Evolutionary conservation across 1,140 invertebrate species (phyloP), one percentile per base, ranked within the genome.

Genomic region (Bombus superbus): DNA sequence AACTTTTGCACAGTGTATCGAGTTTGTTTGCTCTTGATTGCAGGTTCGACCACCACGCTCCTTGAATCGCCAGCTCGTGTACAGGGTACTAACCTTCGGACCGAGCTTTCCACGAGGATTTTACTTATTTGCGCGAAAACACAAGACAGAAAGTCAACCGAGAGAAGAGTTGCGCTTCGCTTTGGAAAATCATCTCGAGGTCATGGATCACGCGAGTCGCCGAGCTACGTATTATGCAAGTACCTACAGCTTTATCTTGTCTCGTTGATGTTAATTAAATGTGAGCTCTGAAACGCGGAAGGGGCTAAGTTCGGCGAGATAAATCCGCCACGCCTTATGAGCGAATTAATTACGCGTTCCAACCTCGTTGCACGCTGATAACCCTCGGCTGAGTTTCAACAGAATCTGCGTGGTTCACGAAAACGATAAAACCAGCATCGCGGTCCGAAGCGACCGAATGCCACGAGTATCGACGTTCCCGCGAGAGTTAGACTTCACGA

Each of bases 261-360:
- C 83, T 81, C 86, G 69, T 86, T 85, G 82, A 88, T 76, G 88
- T 89, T 92, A 90, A 88, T 90, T 89, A 90, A 91, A 84, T 85
- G 82, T 47, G 68, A 74, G 64, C 75, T 38, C 53, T 75, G 85
- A 86, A 83, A 92, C 76, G 73, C 90, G 90, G 91, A 92, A 92
- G 90, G 74, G 87, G 76, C 87, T 82, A 84, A 68, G 81, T 77
- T 76, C 68, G 79, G 68, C 40, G 64, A 84, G 76, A 87, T 74
- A 87, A 87, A 35, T 68, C 22, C 64, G 64, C 80, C 68, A 72
- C 76, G 75, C 53, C 77, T 85, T 44, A 57, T 69, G 28, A 72
- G 68, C 68, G 57, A 73, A 73, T 85, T 80, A 85, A 80, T 80
- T 72, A 68, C 62, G 9, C 77, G 38, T 42, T 40, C 73, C 32